Conservation (phyloP, 2,113 vertebrate species). For the Oncorhynchus kisutch region DNA sequence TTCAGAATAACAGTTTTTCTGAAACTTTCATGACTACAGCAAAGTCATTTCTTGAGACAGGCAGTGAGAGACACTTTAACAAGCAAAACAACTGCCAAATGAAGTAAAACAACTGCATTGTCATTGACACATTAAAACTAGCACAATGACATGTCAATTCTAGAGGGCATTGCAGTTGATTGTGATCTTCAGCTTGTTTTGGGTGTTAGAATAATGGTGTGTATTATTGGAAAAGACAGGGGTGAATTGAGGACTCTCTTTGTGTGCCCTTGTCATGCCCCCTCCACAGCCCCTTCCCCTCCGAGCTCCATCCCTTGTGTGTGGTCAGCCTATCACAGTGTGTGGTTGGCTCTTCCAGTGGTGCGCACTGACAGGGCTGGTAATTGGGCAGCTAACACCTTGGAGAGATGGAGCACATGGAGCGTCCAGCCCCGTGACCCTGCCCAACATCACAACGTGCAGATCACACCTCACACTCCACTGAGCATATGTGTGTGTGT, state of each 20-base stretch:
- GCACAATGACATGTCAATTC: too few relatives aligned
- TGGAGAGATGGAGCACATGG: conserved; percentile 14
- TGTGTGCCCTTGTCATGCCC: too few relatives aligned
- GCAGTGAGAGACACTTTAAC: too few relatives aligned
- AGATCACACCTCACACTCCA: conserved; percentile 49
- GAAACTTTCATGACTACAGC: too few relatives aligned
- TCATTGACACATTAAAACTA: too few relatives aligned
- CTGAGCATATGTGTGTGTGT: conserved; percentile 23
- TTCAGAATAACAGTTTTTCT: too few relatives aligned
- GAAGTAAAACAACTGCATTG: not conserved
- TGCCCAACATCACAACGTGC: conserved; percentile 24
- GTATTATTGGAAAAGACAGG: too few relatives aligned
- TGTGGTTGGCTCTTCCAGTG: conserved; percentile 17
- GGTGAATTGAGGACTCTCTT: too few relatives aligned
- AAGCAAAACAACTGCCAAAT: not conserved
- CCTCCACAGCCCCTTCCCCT: too few relatives aligned
- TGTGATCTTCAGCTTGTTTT: too few relatives aligned
- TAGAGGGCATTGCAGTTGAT: too few relatives aligned
- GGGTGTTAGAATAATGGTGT: too few relatives aligned
- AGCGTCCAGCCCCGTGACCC: conserved; percentile 47
- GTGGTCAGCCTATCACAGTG: not conserved
- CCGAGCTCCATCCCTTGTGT: not conserved
- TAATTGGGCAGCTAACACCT: conserved; percentile 63
- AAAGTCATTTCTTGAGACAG: not conserved
- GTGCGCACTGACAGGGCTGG: conserved; percentile 15